Base-by-base conservation (phyloP, 2,113 vertebrate species). In the Serinus canaria region DNA sequence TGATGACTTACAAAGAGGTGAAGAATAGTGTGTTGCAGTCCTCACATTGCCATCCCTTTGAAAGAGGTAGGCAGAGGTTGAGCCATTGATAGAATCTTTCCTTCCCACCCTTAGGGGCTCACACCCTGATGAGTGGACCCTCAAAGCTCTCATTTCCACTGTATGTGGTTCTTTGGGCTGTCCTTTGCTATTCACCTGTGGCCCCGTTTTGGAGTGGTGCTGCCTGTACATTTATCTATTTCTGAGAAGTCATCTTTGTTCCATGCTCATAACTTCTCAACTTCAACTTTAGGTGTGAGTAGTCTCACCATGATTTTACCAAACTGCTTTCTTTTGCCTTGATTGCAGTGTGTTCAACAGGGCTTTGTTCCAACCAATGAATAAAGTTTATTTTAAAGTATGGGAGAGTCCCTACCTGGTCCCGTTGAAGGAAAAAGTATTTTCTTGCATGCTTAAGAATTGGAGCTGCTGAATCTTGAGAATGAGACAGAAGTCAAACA, bases 201-300 rank as follows among this genome's bases (percentile, higher is more conserved):
- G 3, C 11, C 8, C 3, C 1, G 0, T 67, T 64, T 62, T 31
- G 8, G 20, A 9, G 20, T 35, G 21, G 6, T 3, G 3, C 5
- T 84, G 27, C 35, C 11, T 28, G 9, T 70, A 72, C 19, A 13
- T 67, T 31, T 30, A 50, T 41, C 8, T 49, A 2, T 49, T 73
- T 85, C 64, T 84, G 21, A 91, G 15, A 79, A 76, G 4, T 9
- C 2, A 0, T 47, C 3, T 3, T 78, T 76, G 41, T 13, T 22
- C 10, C 60, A 2, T 47, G 47, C 13, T 52, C 13, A 7, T 22
- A 78, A 52, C 10, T 14, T 43, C 31, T 84, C 16, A 47, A 5
- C 8, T 67, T 35, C 8, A 9, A 52, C 2, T 46, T 28, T 62
- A 67, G 59, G 25, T 2, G 1, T 23, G n/a, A 35, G 1, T 33